Evolutionary conservation across 2,113 vertebrate genomes (phyloP), one percentile per base, ranked within the genome.

Genomic region (Melanerpes formicivorus): DNA sequence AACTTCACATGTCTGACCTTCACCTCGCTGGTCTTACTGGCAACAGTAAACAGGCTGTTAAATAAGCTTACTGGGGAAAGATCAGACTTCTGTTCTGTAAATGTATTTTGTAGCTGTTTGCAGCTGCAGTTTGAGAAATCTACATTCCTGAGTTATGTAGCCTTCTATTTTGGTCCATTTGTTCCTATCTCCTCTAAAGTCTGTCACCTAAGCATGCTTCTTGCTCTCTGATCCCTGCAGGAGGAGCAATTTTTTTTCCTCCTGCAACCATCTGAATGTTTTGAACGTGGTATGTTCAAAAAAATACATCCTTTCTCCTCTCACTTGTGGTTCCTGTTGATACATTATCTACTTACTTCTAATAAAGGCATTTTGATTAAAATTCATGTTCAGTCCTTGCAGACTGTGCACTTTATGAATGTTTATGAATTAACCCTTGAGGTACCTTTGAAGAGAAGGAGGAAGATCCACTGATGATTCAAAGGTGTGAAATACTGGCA

Each of bases 351-450:
- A 18, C n/a, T 89, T 90, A 19, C 40, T 70, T 91, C 69, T 64
- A 89, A 29, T 6, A 80, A 60, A 84, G 52, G 9, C 80, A 56
- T 87, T 95, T 76, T 87, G 72, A 76, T 95, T 87, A 85, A 92
- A 93, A 91, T 92, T 85, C 75, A 52, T 60, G 30, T 80, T 77
- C 64, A 52, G 42, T 66, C 21, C 26, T 80, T 80, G 88, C 64
- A 73, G 93, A 60, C 64, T 69, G 52, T 59, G 42, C 72, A 76
- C 44, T 88, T 78, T 67, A 84, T 77, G 90, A 77, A 80, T 66
- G 34, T 92, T 88, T n/a, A 67, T 72, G 58, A 66, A 82, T 79
- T 95, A 90, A 96, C 83, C 63, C 80, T 65, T 90, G 81, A 32
- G 73, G 29, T 37, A 44, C 64, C 52, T 13, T 1, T 59, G 10